Percentiles rank a stretch among this genome's conserved stretches.
Conservation (phyloP, 2,888 invertebrate genomes). For the Mythimna pallens region DNA sequence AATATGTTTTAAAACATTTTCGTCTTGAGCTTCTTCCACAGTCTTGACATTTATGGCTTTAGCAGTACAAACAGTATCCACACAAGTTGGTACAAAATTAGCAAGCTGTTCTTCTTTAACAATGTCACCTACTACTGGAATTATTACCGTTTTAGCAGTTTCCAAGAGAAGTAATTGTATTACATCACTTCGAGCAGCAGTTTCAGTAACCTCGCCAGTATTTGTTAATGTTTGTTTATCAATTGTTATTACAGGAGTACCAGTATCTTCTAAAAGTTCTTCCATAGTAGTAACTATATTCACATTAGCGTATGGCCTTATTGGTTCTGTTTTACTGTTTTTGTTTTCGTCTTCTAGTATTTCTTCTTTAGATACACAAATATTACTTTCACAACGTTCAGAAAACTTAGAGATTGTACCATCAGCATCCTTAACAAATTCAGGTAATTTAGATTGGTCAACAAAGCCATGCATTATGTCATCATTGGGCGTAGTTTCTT, state of each 20-base stretch:
- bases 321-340: not conserved
- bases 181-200: slow-evolving; percentile 11
- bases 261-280: not conserved
- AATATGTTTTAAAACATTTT: not conserved
- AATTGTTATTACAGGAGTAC: not conserved
- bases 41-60: not conserved
- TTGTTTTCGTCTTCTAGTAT: not conserved
- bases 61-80: not conserved
- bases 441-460: not conserved
- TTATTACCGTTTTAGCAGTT: slow-evolving; percentile 39
- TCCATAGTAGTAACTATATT: not conserved
- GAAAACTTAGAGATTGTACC: not conserved
- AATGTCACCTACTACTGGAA: slow-evolving; percentile 31
- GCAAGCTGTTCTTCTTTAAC: slow-evolving; percentile 6
- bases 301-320: not conserved
- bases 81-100: not conserved
- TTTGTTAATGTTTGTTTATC: not conserved
- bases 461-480: not conserved
- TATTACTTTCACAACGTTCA: not conserved
- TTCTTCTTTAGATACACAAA: not conserved
- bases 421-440: not conserved
- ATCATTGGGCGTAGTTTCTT: not conserved
- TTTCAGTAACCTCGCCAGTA: not conserved
- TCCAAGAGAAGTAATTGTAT: slow-evolving; percentile 30
- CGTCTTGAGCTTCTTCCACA: not conserved